phyloP scores from a whole-genome alignment of 2,888 invertebrate genomes.

The Noctuana brunneofusca region DNA sequence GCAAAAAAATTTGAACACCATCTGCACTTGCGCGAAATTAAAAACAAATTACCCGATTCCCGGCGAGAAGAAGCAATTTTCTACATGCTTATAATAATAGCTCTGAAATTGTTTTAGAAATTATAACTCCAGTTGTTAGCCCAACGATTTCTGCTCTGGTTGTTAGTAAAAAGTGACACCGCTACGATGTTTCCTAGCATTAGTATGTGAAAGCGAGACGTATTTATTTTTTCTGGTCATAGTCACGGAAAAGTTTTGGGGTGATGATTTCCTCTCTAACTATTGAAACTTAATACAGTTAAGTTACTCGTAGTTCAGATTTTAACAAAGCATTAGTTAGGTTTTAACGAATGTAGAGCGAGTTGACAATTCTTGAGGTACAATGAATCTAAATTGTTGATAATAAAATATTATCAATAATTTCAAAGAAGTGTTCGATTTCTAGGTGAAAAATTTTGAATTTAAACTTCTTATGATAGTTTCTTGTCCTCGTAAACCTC shows the following conservation, averaged over 20 bases:
- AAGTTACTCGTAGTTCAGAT: neutral
- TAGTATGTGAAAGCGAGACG: slow-evolving; percentile 17
- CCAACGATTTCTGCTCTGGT: slow-evolving; percentile 26
- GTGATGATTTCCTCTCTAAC: neutral
- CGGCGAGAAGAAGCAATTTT: slow-evolving; percentile 17
- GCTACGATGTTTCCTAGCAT: slow-evolving; percentile 3
- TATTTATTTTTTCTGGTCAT: slow-evolving; percentile 1
- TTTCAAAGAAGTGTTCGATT: no score
- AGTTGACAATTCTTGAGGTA: no score
- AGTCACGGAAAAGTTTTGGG: neutral
- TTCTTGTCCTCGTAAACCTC: no score
- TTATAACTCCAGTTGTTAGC: slow-evolving; percentile 9
- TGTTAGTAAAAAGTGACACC: slow-evolving; percentile 13
- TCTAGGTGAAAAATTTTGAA: no score
- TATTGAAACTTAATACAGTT: neutral
- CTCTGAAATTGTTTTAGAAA: slow-evolving; percentile 26
- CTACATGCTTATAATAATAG: slow-evolving; percentile 6
- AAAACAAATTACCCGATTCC: slow-evolving; percentile 29
- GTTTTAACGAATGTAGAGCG: no score
- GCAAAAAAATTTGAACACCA: slow-evolving; percentile 12
- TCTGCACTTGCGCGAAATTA: slow-evolving; percentile 27
- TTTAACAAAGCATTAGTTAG: no score
- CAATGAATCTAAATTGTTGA: no score
- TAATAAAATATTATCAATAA: no score
- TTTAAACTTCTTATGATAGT: no score